Base-by-base conservation (phyloP, 2,797 vertebrate species). In the Nyctibius grandis region DNA sequence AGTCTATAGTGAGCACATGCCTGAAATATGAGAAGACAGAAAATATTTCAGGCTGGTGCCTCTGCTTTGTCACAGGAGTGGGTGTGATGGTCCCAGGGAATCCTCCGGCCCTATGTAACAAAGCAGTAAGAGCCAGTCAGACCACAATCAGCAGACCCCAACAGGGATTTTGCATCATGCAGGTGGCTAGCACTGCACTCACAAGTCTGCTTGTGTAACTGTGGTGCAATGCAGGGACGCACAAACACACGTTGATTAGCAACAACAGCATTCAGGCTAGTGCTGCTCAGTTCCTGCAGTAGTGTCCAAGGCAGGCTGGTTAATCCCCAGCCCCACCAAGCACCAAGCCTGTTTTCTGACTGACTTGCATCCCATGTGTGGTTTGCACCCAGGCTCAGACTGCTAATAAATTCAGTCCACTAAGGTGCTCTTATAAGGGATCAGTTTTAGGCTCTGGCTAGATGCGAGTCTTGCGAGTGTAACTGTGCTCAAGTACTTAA, bases 11-110 rank as follows among this genome's bases (percentile, higher is more conserved):
- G 34, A 81, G 51, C 76, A 45, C 36, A 40, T 44, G 23, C 42
- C 31, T 38, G 31, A 74, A 63, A 56, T 61, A 77, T 70, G 38
- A 85, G 44, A 77, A 89, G 31, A 69, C 36, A 87, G 40, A 67
- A 91, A 47, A 42, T 70, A 34, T 42, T 88, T 85, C 61, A 48
- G 50, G 12, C 23, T 50, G 11, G 16, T 84, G 34, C n/a, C 74
- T 95, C 70, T 95, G 33, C 69, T 80, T 83, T 95, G 25, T 94
- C 88, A 91, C n/a, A 70, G 85, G 65, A 74, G 68, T 59, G 48
- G 54, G 47, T 80, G 42, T 63, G 68, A 94, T 73, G 86, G 14
- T 85, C 93, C 72, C 81, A 72, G 75, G 61, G 81, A 94, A 89
- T 97, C 85, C 59, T 91, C 95, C 81, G 75, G 18, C 15, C 40